Evolutionary conservation across 1,140 invertebrate species (phyloP), one percentile per base, ranked within the genome.

Genomic region (Holotrichia oblita): DNA sequence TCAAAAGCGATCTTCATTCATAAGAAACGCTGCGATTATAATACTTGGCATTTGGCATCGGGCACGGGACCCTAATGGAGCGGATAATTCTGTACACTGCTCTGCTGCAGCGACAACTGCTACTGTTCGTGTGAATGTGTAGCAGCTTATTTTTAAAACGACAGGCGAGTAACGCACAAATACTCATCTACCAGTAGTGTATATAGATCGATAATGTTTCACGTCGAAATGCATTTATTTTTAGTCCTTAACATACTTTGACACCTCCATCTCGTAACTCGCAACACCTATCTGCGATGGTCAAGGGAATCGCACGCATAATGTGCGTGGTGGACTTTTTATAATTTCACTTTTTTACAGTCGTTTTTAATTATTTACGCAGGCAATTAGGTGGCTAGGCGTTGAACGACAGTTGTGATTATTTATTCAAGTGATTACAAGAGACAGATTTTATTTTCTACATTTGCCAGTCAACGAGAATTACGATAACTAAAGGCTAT

Each of bases 31-130:
- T 10, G 61, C 61, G 61, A 22, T 59, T 48, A n/a, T n/a, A n/a
- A n/a, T n/a, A n/a, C n/a, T n/a, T n/a, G n/a, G n/a, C 61, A 24
- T 20, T 64, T 64, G 61, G 61, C 61, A 64, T 64, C 61, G 20
- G 61, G 17, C 10, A 20, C 61, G 61, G 61, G 17, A 64, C 61
- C 1, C 6, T 64, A 64, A 64, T 64, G 61, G 61, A 64, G 61
- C 61, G 61, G 61, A 64, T 64, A 64, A 64, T 64, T 27, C 61
- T 64, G 61, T 64, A 20, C 61, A 20, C n/a, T 10, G 61, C 61
- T 64, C 22, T 64, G 61, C 61, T 14, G 22, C 17, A 64, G 22
- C 3, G 44, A 48, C 61, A 64, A 64, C 61, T 64, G 24, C 17
- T 27, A 20, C 22, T n/a, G n/a, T 20, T 9, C 4, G 10, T 64